Evolutionary conservation across 2,113 vertebrate genomes (phyloP).

Genomic region (Mesembrinibis cayennensis): DNA sequence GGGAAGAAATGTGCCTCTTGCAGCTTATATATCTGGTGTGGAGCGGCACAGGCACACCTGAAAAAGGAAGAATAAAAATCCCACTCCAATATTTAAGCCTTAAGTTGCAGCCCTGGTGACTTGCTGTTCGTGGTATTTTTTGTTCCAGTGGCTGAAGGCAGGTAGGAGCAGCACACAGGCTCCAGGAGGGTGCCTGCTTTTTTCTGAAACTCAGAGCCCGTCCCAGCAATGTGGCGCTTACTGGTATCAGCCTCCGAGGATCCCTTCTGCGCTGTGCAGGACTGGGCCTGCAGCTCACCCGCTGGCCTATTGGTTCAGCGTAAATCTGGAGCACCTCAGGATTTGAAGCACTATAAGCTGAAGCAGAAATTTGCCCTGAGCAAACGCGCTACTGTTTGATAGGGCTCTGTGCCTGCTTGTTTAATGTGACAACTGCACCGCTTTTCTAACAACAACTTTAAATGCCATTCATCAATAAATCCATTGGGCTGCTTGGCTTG

Average conservation of each 20-base stretch:
- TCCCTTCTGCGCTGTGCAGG: neutral
- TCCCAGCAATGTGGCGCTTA: neutral
- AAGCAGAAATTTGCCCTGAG: neutral
- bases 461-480: constrained; percentile 62
- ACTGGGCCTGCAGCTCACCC: neutral
- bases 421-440: neutral
- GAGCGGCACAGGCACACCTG: neutral
- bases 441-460: constrained; percentile 38
- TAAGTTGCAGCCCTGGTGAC: neutral
- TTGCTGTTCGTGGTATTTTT: accelerated
- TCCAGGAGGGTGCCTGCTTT: neutral
- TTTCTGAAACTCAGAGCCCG: neutral
- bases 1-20: neutral
- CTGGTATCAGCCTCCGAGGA: too few species aligned
- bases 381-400: neutral
- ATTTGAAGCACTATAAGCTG: neutral
- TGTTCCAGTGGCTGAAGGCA: neutral
- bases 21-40: neutral
- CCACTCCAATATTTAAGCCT: neutral
- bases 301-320: accelerated
- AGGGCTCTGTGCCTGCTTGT: neutral
- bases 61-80: neutral
- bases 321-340: neutral
- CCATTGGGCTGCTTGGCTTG: constrained; percentile 47
- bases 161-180: neutral